Evolutionary conservation across 2,797 vertebrate species (phyloP), one percentile per base, ranked within the genome.

Genomic region (Esox masquinongy): DNA sequence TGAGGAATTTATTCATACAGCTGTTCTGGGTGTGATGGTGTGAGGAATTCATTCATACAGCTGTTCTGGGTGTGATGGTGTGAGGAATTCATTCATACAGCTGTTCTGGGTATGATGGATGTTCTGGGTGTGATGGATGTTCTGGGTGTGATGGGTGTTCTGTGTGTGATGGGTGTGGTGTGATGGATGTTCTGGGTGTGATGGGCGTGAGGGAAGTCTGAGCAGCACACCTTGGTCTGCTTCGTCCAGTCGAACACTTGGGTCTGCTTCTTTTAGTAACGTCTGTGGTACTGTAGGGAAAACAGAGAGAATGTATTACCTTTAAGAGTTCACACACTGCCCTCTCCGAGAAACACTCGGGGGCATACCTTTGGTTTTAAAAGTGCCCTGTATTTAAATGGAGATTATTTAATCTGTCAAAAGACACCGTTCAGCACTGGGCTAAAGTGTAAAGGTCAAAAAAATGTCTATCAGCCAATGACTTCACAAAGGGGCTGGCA

Each of bases 181-280:
- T 51, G 50, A 51, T 15, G 50, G 5, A 51, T 51, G 15, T 5
- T 5, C 50, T 19, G 50, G 16, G 0, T 29, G 3, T 17, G 5
- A 71, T 11, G 92, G 85, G 79, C 86, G 49, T 64, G 84, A 79
- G 29, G 91, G 86, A 81, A 90, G 68, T 75, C 53, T 84, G 79
- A 91, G 84, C 63, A 86, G 50, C 47, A 53, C 5, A 8, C 16
- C 74, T 4, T 31, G 29, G 29, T 31, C 29, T 31, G 3, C 1
- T 31, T 31, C 29, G 1, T 31, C 29, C 29, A 31, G 29, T 31
- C 29, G 29, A 31, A 31, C 29, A 31, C 29, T 31, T 31, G 96
- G 92, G 79, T 97, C 96, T 47, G 94, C 94, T 70, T 96, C 97
- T 2, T 84, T 93, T 61, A 99, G 92, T 84, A 99, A 95, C 53